Percentiles rank a stretch among this genome's conserved stretches.
Conservation (phyloP, 1,140 invertebrate genomes). For the Periplaneta americana region DNA sequence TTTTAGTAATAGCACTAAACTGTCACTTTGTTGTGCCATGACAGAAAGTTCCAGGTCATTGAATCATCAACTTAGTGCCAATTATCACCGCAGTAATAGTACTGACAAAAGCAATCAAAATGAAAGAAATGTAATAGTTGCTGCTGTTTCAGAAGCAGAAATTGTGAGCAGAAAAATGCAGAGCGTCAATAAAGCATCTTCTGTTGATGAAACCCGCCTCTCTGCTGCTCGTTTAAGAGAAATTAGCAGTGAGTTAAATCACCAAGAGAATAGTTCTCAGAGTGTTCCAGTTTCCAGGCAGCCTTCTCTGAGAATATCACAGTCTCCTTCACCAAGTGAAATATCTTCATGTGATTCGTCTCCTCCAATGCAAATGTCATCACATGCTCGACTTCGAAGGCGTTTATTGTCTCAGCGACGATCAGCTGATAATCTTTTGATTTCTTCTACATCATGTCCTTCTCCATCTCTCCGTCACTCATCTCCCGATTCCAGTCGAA, state of each 20-base stretch:
- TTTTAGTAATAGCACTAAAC: conserved; percentile 38
- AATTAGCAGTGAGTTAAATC: background rate
- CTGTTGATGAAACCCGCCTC: conserved; percentile 3
- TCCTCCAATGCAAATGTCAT: background rate
- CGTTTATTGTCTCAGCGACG: conserved; percentile 32
- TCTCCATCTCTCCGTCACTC: conserved; percentile 9
- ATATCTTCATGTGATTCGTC: conserved; percentile 11
- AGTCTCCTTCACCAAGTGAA: conserved; percentile 10
- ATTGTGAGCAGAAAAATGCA: background rate
- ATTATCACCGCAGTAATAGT: conserved; percentile 11
- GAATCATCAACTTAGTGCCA: conserved; percentile 1
- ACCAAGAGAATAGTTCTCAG: background rate
- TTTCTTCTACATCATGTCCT: background rate
- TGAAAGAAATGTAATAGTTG: background rate
- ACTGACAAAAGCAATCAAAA: background rate
- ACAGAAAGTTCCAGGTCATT: conserved; percentile 37
- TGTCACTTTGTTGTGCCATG: conserved; percentile 41
- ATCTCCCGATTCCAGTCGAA: conserved; percentile 9
- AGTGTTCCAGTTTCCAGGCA: background rate
- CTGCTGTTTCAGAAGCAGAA: background rate
- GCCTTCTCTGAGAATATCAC: background rate
- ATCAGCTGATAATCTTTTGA: conserved; percentile 34
- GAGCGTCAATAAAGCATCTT: background rate
- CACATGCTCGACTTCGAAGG: conserved; percentile 17
- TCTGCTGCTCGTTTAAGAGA: background rate